A percentile compares a stretch with the other conserved stretches of the same genome.
phyloP scores from a whole-genome alignment of 1,140 invertebrate species.

The Eumaeus atala region DNA sequence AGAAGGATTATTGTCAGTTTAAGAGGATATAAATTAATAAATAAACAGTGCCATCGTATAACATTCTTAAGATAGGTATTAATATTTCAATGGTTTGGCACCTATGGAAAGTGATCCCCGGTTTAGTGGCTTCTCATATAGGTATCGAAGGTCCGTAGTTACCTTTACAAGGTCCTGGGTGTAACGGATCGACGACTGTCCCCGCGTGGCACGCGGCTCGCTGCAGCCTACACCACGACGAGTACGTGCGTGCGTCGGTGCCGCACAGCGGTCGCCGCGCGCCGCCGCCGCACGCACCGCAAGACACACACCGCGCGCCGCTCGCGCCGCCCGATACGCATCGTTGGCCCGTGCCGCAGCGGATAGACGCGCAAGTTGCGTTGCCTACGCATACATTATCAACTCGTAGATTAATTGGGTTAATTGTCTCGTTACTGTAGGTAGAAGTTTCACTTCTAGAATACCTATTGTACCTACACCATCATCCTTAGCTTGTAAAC shows the following conservation, averaged over 20 bases:
- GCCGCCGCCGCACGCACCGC: constrained; percentile 81
- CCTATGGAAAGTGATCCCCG: too few species aligned
- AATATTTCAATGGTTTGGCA: too few species aligned
- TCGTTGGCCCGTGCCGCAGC: constrained; percentile 82
- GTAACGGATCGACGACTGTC: constrained; percentile 83
- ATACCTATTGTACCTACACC: too few species aligned
- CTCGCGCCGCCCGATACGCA: constrained; percentile 84
- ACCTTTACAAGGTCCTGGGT: constrained; percentile 80
- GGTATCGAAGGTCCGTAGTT: background rate
- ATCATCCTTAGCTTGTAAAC: too few species aligned
- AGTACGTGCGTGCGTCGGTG: constrained; percentile 87
- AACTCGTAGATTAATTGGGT: too few species aligned
- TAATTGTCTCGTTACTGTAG: too few species aligned
- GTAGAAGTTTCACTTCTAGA: too few species aligned
- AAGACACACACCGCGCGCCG: constrained; percentile 86
- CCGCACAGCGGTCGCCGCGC: constrained; percentile 82
- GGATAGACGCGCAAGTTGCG: constrained; percentile 83
- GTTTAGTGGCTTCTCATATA: background rate
- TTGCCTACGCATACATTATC: constrained; percentile 33
- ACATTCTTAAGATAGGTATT: too few species aligned
- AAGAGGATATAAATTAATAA: too few species aligned
- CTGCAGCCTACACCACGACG: constrained; percentile 91
- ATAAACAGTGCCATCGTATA: too few species aligned
- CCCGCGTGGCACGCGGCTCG: constrained; percentile 88
- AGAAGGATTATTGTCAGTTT: too few species aligned